Conservation (phyloP, 53 echinoderm and acorn worm genomes). For the Holothuria scabra region DNA sequence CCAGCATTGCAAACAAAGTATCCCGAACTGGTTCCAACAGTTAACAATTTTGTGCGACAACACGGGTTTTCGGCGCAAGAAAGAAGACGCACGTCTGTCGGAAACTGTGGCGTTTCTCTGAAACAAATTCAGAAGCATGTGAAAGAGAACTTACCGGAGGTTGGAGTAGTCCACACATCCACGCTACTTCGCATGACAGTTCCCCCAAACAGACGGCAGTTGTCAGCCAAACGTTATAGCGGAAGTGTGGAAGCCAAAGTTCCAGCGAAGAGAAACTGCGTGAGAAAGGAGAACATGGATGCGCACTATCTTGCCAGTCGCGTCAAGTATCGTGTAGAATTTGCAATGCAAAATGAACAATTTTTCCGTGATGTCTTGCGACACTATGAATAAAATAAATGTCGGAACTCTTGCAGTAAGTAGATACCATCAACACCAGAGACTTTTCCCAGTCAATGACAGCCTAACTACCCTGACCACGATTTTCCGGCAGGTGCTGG, state of each 20-base stretch:
- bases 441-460: conserved; percentile 38
- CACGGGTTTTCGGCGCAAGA: conserved; percentile 3
- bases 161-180: background rate
- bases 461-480: conserved; percentile 51
- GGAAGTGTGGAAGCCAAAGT: conserved; percentile 40
- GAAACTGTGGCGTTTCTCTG: conserved; percentile 2
- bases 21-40: conserved; percentile 6
- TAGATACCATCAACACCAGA: conserved; percentile 43
- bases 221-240: conserved; percentile 14
- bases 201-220: conserved; percentile 13
- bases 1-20: background rate
- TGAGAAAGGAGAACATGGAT: conserved; percentile 8
- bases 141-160: background rate
- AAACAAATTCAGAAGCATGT: background rate
- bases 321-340: conserved; percentile 57
- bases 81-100: background rate
- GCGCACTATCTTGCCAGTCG: conserved; percentile 44
- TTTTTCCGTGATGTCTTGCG: conserved; percentile 48
- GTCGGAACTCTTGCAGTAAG: conserved; percentile 58
- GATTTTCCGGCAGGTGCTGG: conserved; percentile 53
- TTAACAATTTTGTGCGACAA: background rate
- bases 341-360: conserved; percentile 26
- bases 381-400: conserved; percentile 55
- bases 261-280: conserved; percentile 44
- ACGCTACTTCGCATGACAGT: background rate